Base-by-base conservation (phyloP, 2,113 vertebrate species). In the Oncorhynchus keta region DNA sequence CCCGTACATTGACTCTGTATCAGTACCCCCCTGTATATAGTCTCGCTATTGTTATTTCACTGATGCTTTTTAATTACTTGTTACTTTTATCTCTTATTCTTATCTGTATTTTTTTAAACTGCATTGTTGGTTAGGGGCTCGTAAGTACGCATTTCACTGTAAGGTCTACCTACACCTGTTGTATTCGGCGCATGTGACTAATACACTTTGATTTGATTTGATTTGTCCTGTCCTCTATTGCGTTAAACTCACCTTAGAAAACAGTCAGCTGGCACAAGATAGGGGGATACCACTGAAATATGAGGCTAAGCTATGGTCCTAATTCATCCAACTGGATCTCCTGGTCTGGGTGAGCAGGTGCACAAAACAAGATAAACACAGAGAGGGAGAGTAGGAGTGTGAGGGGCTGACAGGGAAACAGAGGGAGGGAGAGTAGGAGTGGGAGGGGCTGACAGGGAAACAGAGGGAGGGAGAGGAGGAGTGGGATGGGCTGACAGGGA, bases 241-340 rank as follows among this genome's bases (percentile, higher is more conserved):
- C 8, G 28, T 26, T 76, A 68, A 71, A 39, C 48, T 8, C 48
- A 55, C 51, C 12, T 55, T 55, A 73, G 72, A 73, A 81, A 85
- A 69, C 72, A 79, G 70, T 74, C 82, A 83, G 68, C 67, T 78
- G 78, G 75, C 68, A 76, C 67, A 66, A 49, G 55, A 78, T 22
- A 24, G 35, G 39, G 51, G 81, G 64, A 79, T 76, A 82, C 77
- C 32, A 61, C 32, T 87, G 81, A 88, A 90, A 89, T 87, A 75
- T 83, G 85, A 92, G 76, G 73, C 83, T 71, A 69, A 28, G 22
- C 65, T 73, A n/a, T 30, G 75, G 61, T 75, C 72, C 79, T 81
- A 72, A 73, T 76, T 73, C 55, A 74, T 73, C 75, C 76, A 76
- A 16, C 16, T 85, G 76, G 86, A 84, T 66, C 70, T 79, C 72